Evolutionary conservation across 2,888 invertebrate species (phyloP).

Genomic region (Cephus sareptanus): DNA sequence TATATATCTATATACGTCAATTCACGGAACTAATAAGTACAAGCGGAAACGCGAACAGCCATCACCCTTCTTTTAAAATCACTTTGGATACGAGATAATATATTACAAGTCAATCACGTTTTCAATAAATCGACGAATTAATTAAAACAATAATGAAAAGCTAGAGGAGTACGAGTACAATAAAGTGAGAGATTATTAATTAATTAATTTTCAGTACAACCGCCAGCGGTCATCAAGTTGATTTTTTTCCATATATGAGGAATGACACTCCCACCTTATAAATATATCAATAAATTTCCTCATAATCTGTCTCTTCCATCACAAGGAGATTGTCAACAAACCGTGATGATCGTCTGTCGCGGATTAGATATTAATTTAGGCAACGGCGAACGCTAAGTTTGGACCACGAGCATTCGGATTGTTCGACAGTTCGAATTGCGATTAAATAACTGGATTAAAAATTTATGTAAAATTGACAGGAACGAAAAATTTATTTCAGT

Average conservation of each 20-base stretch:
- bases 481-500: constrained; percentile 12
- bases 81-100: not conserved
- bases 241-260: not conserved
- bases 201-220: not conserved
- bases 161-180: not conserved
- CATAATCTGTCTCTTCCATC: not conserved
- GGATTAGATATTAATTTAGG: not conserved
- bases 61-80: not conserved
- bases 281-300: not conserved
- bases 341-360: not conserved
- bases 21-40: not conserved
- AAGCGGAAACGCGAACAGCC: not conserved
- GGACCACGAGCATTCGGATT: not conserved
- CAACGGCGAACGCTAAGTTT: not conserved
- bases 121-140: not conserved
- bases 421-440: not conserved
- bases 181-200: not conserved
- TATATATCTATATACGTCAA: not conserved
- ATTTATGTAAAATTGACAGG: not conserved
- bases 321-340: not conserved
- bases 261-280: not conserved
- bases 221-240: not conserved
- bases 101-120: not conserved
- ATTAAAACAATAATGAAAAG: not conserved
- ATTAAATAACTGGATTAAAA: not conserved